A percentile compares a stretch with the other conserved stretches of the same genome.
phyloP scores from a whole-genome alignment of 2,888 invertebrate species.

The Luffia ferchaultella region DNA sequence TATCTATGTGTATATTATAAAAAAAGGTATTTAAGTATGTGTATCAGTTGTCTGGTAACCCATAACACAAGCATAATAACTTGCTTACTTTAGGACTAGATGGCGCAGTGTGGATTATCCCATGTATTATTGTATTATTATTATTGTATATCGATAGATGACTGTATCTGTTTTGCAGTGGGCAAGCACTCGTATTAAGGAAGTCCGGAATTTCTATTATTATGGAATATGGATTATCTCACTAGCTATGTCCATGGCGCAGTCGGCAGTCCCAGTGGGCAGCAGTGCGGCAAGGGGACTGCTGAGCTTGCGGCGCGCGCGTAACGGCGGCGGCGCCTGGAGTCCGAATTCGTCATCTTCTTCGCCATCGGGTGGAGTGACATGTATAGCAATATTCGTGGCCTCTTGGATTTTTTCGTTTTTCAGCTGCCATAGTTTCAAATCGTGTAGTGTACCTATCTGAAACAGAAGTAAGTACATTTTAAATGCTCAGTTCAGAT shows the following conservation, averaged over 20 bases:
- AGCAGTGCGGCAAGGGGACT: conserved; percentile 43
- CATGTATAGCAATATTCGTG: conserved; percentile 51
- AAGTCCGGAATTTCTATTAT: no score
- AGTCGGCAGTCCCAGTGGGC: conserved; percentile 25
- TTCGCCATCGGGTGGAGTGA: conserved; percentile 55
- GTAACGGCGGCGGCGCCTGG: conserved; percentile 25
- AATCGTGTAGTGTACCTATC: conserved; percentile 49
- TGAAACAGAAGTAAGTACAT: conserved; percentile 22
- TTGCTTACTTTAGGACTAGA: no score
- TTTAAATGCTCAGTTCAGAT: background rate
- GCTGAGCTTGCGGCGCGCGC: conserved; percentile 48
- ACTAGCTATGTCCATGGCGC: conserved; percentile 28
- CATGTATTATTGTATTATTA: no score
- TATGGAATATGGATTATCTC: no score
- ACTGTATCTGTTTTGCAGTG: no score
- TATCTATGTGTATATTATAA: no score
- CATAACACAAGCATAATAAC: no score
- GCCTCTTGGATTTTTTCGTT: conserved; percentile 27
- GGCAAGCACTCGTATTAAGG: no score
- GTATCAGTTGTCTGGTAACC: no score
- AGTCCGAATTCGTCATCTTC: conserved; percentile 41
- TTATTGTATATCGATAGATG: no score
- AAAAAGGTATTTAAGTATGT: no score
- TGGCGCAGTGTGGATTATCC: no score
- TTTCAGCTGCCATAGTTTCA: conserved; percentile 37